A percentile compares a stretch with the other conserved stretches of the same genome.
Evolutionary conservation across 2,888 invertebrate species (phyloP).

Genomic region (Pyrgus malvae): DNA sequence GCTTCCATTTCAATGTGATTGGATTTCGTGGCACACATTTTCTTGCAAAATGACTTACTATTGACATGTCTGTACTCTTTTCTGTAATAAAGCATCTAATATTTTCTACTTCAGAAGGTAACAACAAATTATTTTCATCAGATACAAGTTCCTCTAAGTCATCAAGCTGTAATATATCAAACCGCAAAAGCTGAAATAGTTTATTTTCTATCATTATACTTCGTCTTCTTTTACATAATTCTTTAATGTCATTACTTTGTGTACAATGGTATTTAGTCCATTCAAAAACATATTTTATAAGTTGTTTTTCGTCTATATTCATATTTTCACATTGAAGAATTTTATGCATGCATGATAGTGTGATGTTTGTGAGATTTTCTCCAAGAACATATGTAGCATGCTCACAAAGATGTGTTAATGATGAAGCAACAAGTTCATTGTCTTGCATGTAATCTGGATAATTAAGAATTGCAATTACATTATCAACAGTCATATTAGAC

Average conservation of each 20-base stretch:
- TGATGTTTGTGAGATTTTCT: slow-evolving; percentile 73
- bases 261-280: slow-evolving; percentile 81
- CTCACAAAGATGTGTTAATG: slow-evolving; percentile 79
- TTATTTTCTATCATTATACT: slow-evolving; percentile 63
- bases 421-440: slow-evolving; percentile 71
- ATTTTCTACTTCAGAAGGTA: slow-evolving; percentile 50
- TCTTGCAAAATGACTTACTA: slow-evolving; percentile 26
- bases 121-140: slow-evolving; percentile 58
- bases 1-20: slow-evolving; percentile 61
- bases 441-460: slow-evolving; percentile 83
- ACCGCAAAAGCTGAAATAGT: slow-evolving; percentile 71
- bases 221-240: slow-evolving; percentile 69
- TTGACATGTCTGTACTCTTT: slow-evolving; percentile 20
- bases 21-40: slow-evolving; percentile 48
- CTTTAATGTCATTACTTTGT: slow-evolving; percentile 57
- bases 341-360: slow-evolving; percentile 68
- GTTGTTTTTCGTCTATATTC: slow-evolving; percentile 76
- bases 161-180: slow-evolving; percentile 54
- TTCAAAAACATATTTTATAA: slow-evolving; percentile 75
- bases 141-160: slow-evolving; percentile 64
- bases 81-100: slow-evolving; percentile 43
- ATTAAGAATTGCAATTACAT: slow-evolving; percentile 82
- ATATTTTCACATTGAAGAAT: slow-evolving; percentile 75
- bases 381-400: slow-evolving; percentile 79
- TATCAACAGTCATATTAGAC: slow-evolving; percentile 79